phyloP scores from a whole-genome alignment of 30 jellyfish, hydroid and myxozoan genomes.

The Aurelia sp. region DNA sequence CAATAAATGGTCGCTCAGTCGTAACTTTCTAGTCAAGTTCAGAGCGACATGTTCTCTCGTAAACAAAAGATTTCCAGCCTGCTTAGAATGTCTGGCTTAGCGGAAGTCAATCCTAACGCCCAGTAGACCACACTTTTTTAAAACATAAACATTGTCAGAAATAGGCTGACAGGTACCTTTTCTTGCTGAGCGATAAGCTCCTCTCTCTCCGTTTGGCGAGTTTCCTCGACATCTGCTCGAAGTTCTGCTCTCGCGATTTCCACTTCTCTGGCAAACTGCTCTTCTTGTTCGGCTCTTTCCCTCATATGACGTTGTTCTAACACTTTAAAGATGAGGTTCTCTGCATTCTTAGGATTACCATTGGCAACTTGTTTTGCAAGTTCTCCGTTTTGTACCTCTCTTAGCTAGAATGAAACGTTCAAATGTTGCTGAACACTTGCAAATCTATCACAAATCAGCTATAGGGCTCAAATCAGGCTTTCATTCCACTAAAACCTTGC shows the following conservation, averaged over 20 bases:
- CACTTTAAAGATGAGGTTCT: conserved; percentile 80
- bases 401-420: conserved; percentile 54
- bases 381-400: conserved; percentile 80
- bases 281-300: conserved; percentile 93
- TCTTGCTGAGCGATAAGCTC: conserved; percentile 87
- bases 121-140: too few species aligned
- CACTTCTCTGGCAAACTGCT: conserved; percentile 75
- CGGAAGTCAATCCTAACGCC: too few species aligned
- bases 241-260: conserved; percentile 81
- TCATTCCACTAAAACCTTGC: too few species aligned
- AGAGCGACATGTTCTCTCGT: too few species aligned
- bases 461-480: too few species aligned
- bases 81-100: too few species aligned
- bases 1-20: too few species aligned
- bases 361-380: conserved; percentile 69
- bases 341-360: conserved; percentile 80
- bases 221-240: conserved; percentile 74
- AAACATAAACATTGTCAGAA: background rate
- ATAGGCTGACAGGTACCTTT: conserved; percentile 48
- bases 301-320: conserved; percentile 97
- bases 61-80: too few species aligned
- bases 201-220: conserved; percentile 78
- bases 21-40: too few species aligned
- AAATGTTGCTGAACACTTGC: background rate
- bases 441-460: background rate